Evolutionary conservation across 2,113 vertebrate species (phyloP), one percentile per base, ranked within the genome.

Genomic region (Amphiprion percula): DNA sequence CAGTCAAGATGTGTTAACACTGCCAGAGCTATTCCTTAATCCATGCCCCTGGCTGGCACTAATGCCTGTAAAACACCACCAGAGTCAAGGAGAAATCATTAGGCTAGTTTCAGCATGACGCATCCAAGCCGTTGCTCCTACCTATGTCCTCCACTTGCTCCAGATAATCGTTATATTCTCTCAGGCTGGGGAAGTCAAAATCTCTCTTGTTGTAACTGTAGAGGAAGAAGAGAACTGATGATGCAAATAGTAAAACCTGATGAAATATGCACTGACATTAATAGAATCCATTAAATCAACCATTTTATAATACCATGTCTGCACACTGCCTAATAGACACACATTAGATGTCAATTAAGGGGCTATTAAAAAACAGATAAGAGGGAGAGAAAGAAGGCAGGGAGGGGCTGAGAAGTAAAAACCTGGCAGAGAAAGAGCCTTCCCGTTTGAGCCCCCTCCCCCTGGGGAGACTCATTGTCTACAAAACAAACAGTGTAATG

Each of bases 181-280:
- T 92, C 68, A 98, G 93, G 89, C 92, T 96, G 80, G 95, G 72
- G 89, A 99, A 99, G 87, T 99, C 97, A 70, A 96, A 94, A 85
- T 98, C 97, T 91, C 97, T 96, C 93, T 99, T 99, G 93, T 99
- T 99, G 89, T 98, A 99, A 95, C 98, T 99, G 94, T 68, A 83
- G 87, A 74, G 84, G 56, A 90, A 93, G 69, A 80, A 65, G 87
- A 74, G 37, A 74, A 74, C 2, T 26, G 83, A 73, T 72, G 56
- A 74, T 77, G 64, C 64, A 77, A 88, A 89, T 41, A 71, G 59
- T 58, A 74, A 86, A 88, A 77, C 53, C 56, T 53, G 49, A 81
- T 81, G 74, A 84, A 77, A 88, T 70, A 83, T 73, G 47, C 74
- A 60, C 69, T 4, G 63, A 83, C 87, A 91, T 87, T 87, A 84